Evolutionary conservation across 2,113 vertebrate genomes (phyloP), one percentile per base, ranked within the genome.

Genomic region (Eleginops maclovinus): DNA sequence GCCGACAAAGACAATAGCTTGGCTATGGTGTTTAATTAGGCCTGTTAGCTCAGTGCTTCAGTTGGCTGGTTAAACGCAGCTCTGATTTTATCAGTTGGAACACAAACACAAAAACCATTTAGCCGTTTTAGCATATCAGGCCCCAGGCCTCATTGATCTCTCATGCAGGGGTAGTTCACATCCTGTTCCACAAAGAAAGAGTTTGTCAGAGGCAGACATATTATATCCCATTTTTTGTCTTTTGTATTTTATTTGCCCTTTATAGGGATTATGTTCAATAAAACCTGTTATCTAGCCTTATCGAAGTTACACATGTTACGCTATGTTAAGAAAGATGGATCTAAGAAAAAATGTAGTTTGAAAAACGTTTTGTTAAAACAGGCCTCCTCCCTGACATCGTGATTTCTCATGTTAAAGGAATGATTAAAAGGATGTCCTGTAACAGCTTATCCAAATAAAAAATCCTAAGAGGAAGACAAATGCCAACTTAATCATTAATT

Each of bases 41-140:
- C 44, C 49, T 65, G 62, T 81, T 68, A 56, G 68, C 76, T 75
- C 28, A 61, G 59, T 64, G 72, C 21, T 88, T 90, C 77, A 73
- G 77, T 84, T 83, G 77, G 74, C 84, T 83, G 82, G 56, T 81
- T 84, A 69, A 88, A 86, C 3, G 55, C 49, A 66, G 77, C 77
- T 78, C 55, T 74, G 88, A 87, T 92, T 89, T 80, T 89, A 93
- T 92, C 91, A 91, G 84, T 68, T 77, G 49, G 36, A 87, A 69
- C 74, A 75, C 84, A 89, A 87, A 91, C 82, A 91, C 50, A 78
- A 81, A 86, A 89, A 70, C 41, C 74, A 72, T 89, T 92, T 83
- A 80, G 40, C 50, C 15, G 13, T 87, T 90, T 36, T 83, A 59
- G 55, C 64, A 64, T 64, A 87, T 77, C 3, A n/a, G 62, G 31